Evolutionary conservation across 2,888 invertebrate genomes (phyloP).

Genomic region (Morpho deidamia): DNA sequence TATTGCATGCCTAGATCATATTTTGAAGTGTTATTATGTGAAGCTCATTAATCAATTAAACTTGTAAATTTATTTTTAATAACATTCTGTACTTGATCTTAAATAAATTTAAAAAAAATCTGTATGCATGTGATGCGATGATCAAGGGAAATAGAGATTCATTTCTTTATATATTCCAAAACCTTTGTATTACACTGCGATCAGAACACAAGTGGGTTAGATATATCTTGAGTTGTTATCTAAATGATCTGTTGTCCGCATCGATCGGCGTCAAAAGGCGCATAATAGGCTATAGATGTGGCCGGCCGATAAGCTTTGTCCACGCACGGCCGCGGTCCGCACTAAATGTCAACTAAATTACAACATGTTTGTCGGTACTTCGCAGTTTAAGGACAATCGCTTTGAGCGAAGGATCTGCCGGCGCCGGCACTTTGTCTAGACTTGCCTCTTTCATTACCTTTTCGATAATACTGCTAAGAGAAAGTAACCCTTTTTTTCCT

Average conservation of each 20-base stretch:
- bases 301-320: slow-evolving; percentile 62
- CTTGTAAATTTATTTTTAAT: no score
- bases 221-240: slow-evolving; percentile 39
- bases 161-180: no score
- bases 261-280: slow-evolving; percentile 59
- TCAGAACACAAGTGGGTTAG: slow-evolving; percentile 9
- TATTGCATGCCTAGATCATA: no score
- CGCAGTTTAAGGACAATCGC: slow-evolving; percentile 65
- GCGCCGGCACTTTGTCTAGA: slow-evolving; percentile 38
- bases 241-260: slow-evolving; percentile 53
- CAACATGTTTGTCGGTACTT: slow-evolving; percentile 65
- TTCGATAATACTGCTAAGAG: slow-evolving; percentile 18
- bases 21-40: no score
- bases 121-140: no score
- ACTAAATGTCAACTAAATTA: slow-evolving; percentile 73
- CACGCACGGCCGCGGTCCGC: slow-evolving; percentile 39
- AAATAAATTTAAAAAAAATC: no score
- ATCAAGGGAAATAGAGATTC: no score
- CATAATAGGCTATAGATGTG: slow-evolving; percentile 71
- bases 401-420: slow-evolving; percentile 46
- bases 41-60: no score
- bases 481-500: slow-evolving; percentile 14
- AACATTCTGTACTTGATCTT: no score
- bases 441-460: slow-evolving; percentile 17
- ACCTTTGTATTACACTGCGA: no score